Conservation (phyloP, 2,888 invertebrate genomes). For the Drosophila fulvimacula region DNA sequence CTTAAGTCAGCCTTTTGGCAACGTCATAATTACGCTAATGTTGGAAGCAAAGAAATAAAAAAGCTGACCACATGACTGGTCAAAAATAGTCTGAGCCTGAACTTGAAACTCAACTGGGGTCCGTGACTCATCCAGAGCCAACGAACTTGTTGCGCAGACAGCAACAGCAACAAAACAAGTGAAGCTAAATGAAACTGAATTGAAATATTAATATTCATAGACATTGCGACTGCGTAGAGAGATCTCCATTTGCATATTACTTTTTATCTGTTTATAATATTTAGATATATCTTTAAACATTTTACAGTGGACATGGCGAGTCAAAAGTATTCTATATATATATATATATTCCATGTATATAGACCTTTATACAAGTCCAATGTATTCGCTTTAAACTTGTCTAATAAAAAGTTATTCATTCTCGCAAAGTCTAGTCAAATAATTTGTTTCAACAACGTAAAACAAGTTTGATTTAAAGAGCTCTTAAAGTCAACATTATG, state of each 20-base stretch:
- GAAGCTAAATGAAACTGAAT: slow-evolving; percentile 2
- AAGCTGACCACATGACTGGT: slow-evolving; percentile 33
- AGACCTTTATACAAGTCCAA: too few relatives aligned
- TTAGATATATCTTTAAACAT: background rate
- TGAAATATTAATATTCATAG: slow-evolving; percentile 3
- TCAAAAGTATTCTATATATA: background rate
- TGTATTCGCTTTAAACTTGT: background rate
- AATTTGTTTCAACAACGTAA: background rate
- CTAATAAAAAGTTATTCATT: background rate
- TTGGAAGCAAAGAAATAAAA: slow-evolving; percentile 8
- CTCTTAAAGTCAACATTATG: background rate
- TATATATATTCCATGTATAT: too few relatives aligned
- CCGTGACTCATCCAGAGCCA: slow-evolving; percentile 41
- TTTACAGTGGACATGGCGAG: background rate
- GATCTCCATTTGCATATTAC: background rate
- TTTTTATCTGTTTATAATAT: background rate
- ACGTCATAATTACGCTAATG: slow-evolving; percentile 34
- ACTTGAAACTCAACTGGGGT: slow-evolving; percentile 33
- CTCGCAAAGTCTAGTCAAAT: background rate
- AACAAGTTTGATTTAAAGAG: slow-evolving; percentile 4
- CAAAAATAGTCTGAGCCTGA: slow-evolving; percentile 24
- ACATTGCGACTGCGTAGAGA: background rate
- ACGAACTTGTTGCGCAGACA: slow-evolving; percentile 43
- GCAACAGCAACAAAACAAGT: slow-evolving; percentile 6
- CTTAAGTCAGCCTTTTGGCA: slow-evolving; percentile 3